Evolutionary conservation across 1,140 invertebrate genomes (phyloP).

Genomic region (Magallana gigas): DNA sequence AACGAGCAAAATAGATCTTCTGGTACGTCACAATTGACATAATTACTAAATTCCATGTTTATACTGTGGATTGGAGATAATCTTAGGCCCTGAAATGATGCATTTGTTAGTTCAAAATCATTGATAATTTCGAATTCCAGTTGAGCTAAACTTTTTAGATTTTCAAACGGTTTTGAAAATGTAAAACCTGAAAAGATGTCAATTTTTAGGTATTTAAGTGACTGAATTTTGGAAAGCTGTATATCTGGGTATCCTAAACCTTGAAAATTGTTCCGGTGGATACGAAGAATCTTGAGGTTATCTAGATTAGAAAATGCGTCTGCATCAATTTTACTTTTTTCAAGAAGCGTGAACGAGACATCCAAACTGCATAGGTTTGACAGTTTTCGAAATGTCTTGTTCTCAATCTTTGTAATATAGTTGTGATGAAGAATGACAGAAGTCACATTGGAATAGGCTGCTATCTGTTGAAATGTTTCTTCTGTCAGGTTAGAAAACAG

Average conservation of each 20-base stretch:
- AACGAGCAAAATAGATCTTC: neutral
- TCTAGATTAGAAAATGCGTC: neutral
- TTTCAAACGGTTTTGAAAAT: conserved; percentile 4
- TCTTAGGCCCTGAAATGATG: neutral
- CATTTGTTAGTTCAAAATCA: neutral
- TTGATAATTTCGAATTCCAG: neutral
- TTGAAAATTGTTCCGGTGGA: neutral
- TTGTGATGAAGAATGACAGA: neutral
- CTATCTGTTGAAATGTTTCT: neutral
- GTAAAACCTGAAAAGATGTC: neutral
- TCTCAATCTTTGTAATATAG: neutral
- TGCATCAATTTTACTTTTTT: neutral
- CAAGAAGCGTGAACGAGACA: neutral
- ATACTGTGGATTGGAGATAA: neutral
- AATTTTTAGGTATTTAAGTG: neutral
- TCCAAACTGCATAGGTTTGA: neutral
- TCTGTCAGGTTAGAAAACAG: neutral
- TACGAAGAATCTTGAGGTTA: neutral
- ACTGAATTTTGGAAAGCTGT: neutral
- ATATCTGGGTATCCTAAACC: neutral
- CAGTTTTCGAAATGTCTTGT: neutral
- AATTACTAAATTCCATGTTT: neutral
- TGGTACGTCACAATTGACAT: neutral
- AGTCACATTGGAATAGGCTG: neutral
- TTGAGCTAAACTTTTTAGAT: neutral